Evolutionary conservation across 1,140 invertebrate species (phyloP).

Genomic region (Holcopasites calliopsidis): DNA sequence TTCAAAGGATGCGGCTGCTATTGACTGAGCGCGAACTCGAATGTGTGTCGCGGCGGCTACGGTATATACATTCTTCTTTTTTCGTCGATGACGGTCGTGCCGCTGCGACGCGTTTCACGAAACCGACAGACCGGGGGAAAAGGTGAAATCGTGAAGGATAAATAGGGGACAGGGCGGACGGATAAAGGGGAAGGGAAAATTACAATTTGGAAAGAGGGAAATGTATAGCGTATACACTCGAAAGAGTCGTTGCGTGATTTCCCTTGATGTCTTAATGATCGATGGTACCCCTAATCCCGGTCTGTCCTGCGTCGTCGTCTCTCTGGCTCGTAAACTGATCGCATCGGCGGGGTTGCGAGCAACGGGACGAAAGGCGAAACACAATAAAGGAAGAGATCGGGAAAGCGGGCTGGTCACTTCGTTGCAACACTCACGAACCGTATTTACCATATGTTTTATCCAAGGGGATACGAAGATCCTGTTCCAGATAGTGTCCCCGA

Average conservation of each 20-base stretch:
- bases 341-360: neutral
- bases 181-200: neutral
- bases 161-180: neutral
- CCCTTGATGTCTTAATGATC: neutral
- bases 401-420: slow-evolving; percentile 11
- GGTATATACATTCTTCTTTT: slow-evolving; percentile 40
- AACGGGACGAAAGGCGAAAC: too few species aligned
- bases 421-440: slow-evolving; percentile 2
- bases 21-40: slow-evolving; percentile 39
- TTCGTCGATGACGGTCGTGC: slow-evolving; percentile 40
- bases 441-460: slow-evolving; percentile 14
- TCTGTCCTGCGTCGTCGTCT: neutral
- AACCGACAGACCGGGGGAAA: neutral
- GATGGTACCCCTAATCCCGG: slow-evolving; percentile 16
- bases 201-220: neutral
- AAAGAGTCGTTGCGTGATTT: slow-evolving; percentile 21
- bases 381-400: too few species aligned
- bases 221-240: neutral
- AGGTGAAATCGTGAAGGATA: slow-evolving; percentile 1
- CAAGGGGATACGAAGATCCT: neutral
- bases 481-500: neutral
- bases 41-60: slow-evolving; percentile 43
- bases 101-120: slow-evolving; percentile 35
- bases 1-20: slow-evolving; percentile 22
- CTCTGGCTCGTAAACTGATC: slow-evolving; percentile 1